Evolutionary conservation across 2,888 invertebrate genomes (phyloP).

Genomic region (Leuctra nigra): DNA sequence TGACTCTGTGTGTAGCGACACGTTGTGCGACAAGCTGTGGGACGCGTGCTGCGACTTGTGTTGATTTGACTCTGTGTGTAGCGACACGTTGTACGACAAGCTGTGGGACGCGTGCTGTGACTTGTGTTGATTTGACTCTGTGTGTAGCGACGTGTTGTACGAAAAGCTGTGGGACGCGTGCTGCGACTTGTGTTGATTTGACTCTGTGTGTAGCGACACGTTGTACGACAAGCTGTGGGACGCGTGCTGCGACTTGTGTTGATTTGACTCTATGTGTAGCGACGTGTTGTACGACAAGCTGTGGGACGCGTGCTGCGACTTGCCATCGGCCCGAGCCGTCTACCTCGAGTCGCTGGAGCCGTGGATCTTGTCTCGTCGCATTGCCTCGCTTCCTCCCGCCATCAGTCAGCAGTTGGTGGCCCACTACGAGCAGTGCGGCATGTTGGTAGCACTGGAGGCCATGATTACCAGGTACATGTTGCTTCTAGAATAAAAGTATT

Average conservation of each 20-base stretch:
- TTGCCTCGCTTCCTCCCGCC: slow-evolving; percentile 56
- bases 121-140: too few relatives aligned
- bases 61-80: too few relatives aligned
- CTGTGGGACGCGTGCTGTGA: too few relatives aligned
- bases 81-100: too few relatives aligned
- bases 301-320: slow-evolving; percentile 48
- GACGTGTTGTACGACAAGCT: slow-evolving; percentile 45
- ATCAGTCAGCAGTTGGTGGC: slow-evolving; percentile 66
- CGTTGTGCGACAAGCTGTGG: too few relatives aligned
- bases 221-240: background rate
- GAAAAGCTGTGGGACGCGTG: too few relatives aligned
- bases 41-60: too few relatives aligned
- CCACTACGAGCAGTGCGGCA: slow-evolving; percentile 54
- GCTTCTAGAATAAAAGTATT: background rate
- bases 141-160: too few relatives aligned
- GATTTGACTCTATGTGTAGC: too few relatives aligned
- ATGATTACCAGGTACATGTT: background rate
- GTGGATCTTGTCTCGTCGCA: slow-evolving; percentile 57
- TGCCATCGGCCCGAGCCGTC: slow-evolving; percentile 47
- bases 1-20: too few relatives aligned
- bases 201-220: too few relatives aligned
- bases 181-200: too few relatives aligned
- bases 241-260: slow-evolving; percentile 32
- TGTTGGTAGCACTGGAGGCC: slow-evolving; percentile 36
- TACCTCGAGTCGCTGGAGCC: slow-evolving; percentile 65